A percentile compares a stretch with the other conserved stretches of the same genome.
phyloP scores from a whole-genome alignment of 1,140 invertebrate species.

The Drosophila busckii region DNA sequence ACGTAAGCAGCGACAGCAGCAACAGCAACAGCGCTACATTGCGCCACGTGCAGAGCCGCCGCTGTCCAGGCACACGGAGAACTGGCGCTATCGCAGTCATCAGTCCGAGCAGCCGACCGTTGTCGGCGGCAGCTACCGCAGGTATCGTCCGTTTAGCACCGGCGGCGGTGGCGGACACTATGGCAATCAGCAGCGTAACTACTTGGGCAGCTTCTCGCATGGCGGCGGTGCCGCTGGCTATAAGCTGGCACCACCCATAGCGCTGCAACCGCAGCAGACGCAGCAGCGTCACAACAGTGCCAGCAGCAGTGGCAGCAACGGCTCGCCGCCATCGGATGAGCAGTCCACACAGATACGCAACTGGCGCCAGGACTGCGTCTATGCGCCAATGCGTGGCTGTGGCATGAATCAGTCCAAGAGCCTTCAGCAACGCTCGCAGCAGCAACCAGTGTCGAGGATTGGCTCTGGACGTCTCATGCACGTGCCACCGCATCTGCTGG shows the following conservation, averaged over 20 bases:
- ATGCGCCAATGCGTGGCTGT: conserved; percentile 45
- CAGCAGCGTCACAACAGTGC: conserved; percentile 30
- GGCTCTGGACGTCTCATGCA: conserved; percentile 56
- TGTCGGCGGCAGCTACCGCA: conserved; percentile 38
- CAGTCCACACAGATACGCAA: conserved; percentile 61
- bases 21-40: conserved; percentile 51
- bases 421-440: conserved; percentile 22
- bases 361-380: conserved; percentile 74
- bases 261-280: conserved; percentile 32
- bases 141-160: conserved; percentile 63
- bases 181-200: conserved; percentile 71
- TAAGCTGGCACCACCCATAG: conserved; percentile 35
- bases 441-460: conserved; percentile 38
- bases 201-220: conserved; percentile 68
- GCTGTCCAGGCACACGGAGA: conserved; percentile 39
- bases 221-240: conserved; percentile 52
- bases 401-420: conserved; percentile 43
- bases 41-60: conserved; percentile 20
- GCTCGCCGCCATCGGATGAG: conserved; percentile 69
- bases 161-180: conserved; percentile 57
- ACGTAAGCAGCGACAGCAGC: conserved; percentile 54
- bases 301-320: conserved; percentile 51
- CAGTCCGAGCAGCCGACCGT: conserved; percentile 50
- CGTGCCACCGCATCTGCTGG: conserved; percentile 46
- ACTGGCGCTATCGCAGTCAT: conserved; percentile 72